These are phyloP conservation scores for Monoplex corrugatus DNA, from an alignment of 2,888 invertebrate species.

Conservation along the genomic window DNA sequence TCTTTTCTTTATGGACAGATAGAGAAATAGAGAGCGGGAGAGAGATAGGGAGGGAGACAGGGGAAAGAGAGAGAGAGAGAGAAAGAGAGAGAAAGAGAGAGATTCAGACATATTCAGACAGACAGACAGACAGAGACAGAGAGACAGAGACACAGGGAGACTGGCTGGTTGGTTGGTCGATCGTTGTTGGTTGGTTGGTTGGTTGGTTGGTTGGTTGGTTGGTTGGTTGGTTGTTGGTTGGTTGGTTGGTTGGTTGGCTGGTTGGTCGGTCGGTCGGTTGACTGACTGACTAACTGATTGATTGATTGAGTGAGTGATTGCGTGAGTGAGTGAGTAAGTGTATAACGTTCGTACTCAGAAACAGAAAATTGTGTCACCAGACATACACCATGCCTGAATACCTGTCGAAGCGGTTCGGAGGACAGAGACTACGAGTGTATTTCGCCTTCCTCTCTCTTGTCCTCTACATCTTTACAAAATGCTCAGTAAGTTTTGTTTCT, in stretches of 20 bases:
- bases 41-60: no score
- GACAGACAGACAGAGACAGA: neutral
- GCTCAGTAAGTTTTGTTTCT: slow-evolving; percentile 80
- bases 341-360: neutral
- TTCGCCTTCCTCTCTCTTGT: slow-evolving; percentile 83
- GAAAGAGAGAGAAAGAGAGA: no score
- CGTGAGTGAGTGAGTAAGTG: neutral
- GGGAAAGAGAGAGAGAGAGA: no score
- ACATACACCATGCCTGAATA: slow-evolving; percentile 84
- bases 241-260: no score
- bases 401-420: slow-evolving; percentile 83
- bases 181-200: no score
- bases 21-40: no score
- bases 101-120: neutral
- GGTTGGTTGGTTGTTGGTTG: no score
- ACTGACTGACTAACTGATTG: no score
- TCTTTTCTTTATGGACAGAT: no score
- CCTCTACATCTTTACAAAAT: slow-evolving; percentile 84
- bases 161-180: no score
- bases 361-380: slow-evolving; percentile 66
- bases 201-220: no score
- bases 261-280: no score
- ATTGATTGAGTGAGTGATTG: neutral
- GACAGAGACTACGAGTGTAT: slow-evolving; percentile 83
- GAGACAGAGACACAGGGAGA: neutral